These are phyloP conservation scores for Calidris pugnax DNA, from an alignment of 2,113 vertebrate species.

Conservation along the genomic window DNA sequence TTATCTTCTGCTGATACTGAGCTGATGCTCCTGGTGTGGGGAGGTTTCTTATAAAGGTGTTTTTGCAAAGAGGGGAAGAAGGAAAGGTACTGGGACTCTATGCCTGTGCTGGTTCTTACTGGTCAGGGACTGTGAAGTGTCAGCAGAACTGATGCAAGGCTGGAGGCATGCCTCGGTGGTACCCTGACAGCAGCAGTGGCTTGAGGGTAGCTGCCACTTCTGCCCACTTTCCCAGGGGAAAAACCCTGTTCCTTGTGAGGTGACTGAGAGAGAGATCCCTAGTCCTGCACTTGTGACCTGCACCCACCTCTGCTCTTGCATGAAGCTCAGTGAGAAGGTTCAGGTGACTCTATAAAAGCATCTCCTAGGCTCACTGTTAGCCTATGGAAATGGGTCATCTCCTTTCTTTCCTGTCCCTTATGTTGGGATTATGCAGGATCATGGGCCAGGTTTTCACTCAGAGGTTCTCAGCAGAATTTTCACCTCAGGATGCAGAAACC, in stretches of 20 bases:
- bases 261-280: background rate
- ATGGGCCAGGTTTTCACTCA: background rate
- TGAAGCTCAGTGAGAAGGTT: background rate
- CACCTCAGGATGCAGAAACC: background rate
- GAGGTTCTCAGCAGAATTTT: background rate
- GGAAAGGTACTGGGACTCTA: fast-evolving
- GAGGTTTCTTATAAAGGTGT: background rate
- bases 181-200: background rate
- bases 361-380: background rate
- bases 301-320: background rate
- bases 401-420: background rate
- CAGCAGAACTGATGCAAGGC: background rate
- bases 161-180: background rate
- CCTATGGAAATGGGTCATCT: background rate
- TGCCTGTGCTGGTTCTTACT: background rate
- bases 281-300: background rate
- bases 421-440: background rate
- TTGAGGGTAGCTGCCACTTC: background rate
- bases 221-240: background rate
- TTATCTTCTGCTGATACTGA: background rate
- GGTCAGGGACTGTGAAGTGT: background rate
- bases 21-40: background rate
- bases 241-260: background rate
- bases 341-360: background rate
- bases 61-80: background rate